These are phyloP conservation scores for Euzetes globulus DNA, from an alignment of 2,888 invertebrate species.

Conservation along the genomic window DNA sequence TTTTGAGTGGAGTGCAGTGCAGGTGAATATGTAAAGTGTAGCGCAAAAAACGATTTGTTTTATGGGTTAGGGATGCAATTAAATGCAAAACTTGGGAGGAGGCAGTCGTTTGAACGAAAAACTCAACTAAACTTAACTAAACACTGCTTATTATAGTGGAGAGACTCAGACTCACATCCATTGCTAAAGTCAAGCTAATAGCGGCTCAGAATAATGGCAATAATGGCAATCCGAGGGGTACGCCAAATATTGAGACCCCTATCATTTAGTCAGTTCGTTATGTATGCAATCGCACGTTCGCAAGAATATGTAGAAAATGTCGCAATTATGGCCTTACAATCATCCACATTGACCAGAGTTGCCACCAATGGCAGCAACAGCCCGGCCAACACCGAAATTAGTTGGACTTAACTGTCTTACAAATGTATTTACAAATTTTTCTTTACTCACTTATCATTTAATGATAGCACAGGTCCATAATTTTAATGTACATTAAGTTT, in stretches of 20 bases:
- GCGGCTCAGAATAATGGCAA: not conserved
- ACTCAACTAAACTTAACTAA: not conserved
- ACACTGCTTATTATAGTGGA: not conserved
- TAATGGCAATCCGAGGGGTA: not conserved
- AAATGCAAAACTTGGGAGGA: not conserved
- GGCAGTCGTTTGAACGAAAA: not conserved
- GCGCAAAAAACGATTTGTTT: not conserved
- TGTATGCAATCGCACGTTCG: conserved; percentile 5
- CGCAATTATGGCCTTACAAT: not conserved
- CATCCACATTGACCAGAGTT: not conserved
- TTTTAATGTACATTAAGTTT: conserved; percentile 4
- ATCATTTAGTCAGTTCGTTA: conserved; percentile 12
- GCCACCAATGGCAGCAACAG: not conserved
- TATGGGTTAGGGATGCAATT: not conserved
- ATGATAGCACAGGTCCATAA: conserved; percentile 1
- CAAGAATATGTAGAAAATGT: not conserved
- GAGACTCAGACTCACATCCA: not conserved
- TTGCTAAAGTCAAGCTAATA: not conserved
- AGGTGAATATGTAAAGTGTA: not conserved
- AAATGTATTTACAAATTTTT: not conserved
- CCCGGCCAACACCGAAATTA: not conserved
- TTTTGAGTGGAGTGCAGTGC: not conserved
- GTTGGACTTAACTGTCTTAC: conserved; percentile 3
- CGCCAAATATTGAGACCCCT: not conserved
- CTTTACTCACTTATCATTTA: not conserved